phyloP scores from a whole-genome alignment of 92 coral and sea anemone species.

The Bergia sp. region DNA sequence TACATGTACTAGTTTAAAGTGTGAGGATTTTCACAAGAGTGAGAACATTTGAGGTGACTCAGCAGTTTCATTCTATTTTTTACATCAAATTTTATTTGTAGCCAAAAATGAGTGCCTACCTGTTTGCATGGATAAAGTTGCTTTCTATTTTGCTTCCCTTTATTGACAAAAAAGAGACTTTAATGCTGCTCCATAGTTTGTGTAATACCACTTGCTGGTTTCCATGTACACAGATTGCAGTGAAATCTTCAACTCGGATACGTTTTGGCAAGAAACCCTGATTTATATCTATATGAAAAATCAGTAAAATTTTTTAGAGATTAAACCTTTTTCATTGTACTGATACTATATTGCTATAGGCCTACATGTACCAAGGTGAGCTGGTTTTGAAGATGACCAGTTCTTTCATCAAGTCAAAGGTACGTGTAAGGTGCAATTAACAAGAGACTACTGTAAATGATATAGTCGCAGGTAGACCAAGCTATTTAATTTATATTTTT shows the following conservation, averaged over 20 bases:
- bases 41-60: too few species aligned
- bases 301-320: not conserved
- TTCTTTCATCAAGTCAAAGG: too few species aligned
- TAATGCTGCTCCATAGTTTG: constrained; percentile 30
- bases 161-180: constrained; percentile 10
- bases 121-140: constrained; percentile 37
- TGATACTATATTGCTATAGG: too few species aligned
- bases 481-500: too few species aligned
- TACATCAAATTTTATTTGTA: not conserved
- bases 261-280: constrained; percentile 6
- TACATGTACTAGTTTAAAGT: not conserved
- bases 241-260: not conserved
- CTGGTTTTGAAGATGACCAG: too few species aligned
- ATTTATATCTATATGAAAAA: not conserved
- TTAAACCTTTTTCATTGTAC: too few species aligned
- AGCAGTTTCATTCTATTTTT: not conserved
- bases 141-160: constrained; percentile 25
- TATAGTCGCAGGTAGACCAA: too few species aligned
- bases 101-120: not conserved
- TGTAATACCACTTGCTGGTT: constrained; percentile 26
- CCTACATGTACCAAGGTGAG: too few species aligned
- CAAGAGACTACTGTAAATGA: too few species aligned
- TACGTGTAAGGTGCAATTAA: too few species aligned
- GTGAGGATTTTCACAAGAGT: too few species aligned
- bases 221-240: constrained; percentile 19